Evolutionary conservation across 2,797 vertebrate genomes (phyloP).

Genomic region (Apodemus agrarius): DNA sequence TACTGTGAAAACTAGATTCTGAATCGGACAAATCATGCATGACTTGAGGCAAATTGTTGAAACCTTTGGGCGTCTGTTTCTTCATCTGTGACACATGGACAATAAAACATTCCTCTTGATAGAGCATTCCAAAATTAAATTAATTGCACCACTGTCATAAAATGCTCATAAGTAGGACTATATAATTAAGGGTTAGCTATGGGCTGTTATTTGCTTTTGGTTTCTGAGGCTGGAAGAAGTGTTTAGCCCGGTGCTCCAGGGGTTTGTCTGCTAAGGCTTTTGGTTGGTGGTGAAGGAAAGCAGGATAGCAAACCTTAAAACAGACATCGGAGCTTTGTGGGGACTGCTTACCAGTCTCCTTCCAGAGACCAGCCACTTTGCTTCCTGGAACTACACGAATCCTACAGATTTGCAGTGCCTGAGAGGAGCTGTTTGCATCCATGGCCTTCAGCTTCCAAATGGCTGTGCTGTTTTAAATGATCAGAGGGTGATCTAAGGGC

Average conservation of each 20-base stretch:
- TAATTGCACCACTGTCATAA: not conserved
- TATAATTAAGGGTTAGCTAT: not conserved
- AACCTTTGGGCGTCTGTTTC: constrained; percentile 9
- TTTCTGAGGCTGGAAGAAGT: not conserved
- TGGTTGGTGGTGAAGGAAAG: not conserved
- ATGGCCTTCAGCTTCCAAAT: not conserved
- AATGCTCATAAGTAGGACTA: not conserved
- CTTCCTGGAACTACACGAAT: not conserved
- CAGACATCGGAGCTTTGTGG: rapidly evolving
- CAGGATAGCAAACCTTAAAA: not conserved
- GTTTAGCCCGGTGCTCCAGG: not conserved
- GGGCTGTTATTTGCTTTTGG: not conserved
- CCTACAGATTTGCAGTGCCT: not conserved
- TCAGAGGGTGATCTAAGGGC: constrained; percentile 48
- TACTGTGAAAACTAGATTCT: not conserved
- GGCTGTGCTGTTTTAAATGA: not conserved
- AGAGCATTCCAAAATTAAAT: constrained; percentile 9
- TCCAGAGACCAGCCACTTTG: not conserved
- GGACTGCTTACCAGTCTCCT: not conserved
- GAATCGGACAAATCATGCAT: not conserved
- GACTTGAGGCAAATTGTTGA: not conserved
- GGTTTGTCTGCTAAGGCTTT: constrained; percentile 25
- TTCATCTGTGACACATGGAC: constrained; percentile 13
- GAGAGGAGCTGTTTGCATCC: not conserved
- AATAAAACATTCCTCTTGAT: not conserved